A percentile compares a stretch with the other conserved stretches of the same genome.
phyloP scores from a whole-genome alignment of 2,113 vertebrate species.

The Campylomormyrus numenius region DNA sequence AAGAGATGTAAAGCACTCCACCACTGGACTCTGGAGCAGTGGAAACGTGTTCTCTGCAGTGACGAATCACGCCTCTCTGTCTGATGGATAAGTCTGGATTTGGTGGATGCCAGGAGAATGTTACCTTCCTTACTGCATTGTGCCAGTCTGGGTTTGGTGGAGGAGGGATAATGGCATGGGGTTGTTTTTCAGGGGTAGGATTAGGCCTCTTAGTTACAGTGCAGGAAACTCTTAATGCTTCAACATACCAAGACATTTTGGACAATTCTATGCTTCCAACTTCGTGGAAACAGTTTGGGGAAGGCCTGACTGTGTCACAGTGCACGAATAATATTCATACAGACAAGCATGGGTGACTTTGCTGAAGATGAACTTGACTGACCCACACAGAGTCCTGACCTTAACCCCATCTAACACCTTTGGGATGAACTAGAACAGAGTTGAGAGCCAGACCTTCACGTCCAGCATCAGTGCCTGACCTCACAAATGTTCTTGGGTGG shows the following conservation, averaged over 20 bases:
- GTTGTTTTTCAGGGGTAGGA: no score
- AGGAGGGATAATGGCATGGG: no score
- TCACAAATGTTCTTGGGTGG: background rate
- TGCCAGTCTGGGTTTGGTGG: background rate
- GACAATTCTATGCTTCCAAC: background rate
- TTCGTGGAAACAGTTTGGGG: background rate
- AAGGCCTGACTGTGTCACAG: background rate
- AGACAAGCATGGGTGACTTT: background rate
- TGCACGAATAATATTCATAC: background rate
- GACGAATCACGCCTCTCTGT: background rate
- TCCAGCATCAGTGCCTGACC: background rate
- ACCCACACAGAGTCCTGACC: background rate
- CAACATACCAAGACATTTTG: background rate
- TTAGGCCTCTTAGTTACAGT: background rate
- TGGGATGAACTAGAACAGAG: background rate
- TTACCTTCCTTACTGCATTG: background rate
- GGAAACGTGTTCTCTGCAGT: background rate
- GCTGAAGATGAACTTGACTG: background rate
- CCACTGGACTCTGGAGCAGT: background rate
- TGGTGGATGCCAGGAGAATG: background rate
- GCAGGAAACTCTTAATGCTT: background rate
- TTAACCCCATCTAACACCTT: background rate
- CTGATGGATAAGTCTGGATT: background rate
- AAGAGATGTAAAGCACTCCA: background rate
- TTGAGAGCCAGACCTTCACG: background rate